Evolutionary conservation across 1,140 invertebrate species (phyloP).

Genomic region (Zophobas morio): DNA sequence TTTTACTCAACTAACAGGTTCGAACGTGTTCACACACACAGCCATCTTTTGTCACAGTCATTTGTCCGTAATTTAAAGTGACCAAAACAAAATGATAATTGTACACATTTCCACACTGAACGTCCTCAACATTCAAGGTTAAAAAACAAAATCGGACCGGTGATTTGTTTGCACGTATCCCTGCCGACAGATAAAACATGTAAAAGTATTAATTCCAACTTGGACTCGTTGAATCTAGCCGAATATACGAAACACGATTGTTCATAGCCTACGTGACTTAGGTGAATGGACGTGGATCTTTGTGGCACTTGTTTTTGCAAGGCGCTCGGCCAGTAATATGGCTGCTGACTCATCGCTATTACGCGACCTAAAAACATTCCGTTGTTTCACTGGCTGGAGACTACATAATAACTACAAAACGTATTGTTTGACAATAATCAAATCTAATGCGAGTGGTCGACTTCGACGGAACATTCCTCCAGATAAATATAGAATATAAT

Average conservation of each 20-base stretch:
- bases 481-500: conserved; percentile 34
- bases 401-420: conserved; percentile 19
- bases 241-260: conserved; percentile 43
- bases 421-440: conserved; percentile 41
- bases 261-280: conserved; percentile 51
- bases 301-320: conserved; percentile 50
- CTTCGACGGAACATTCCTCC: conserved; percentile 31
- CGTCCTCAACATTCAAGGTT: conserved; percentile 35
- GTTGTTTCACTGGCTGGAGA: neutral
- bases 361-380: conserved; percentile 53
- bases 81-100: conserved; percentile 28
- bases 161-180: conserved; percentile 18
- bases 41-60: neutral
- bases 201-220: conserved; percentile 20
- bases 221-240: conserved; percentile 16
- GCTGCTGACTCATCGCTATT: conserved; percentile 58
- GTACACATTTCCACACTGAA: conserved; percentile 33
- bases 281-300: conserved; percentile 50
- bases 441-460: neutral
- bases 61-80: neutral
- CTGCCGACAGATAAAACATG: conserved; percentile 8
- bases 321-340: conserved; percentile 48
- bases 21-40: conserved; percentile 22
- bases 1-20: conserved; percentile 8
- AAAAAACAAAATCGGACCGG: conserved; percentile 38